These are phyloP conservation scores for Coelopa pilipes DNA, from an alignment of 2,888 invertebrate species.

Conservation along the genomic window DNA sequence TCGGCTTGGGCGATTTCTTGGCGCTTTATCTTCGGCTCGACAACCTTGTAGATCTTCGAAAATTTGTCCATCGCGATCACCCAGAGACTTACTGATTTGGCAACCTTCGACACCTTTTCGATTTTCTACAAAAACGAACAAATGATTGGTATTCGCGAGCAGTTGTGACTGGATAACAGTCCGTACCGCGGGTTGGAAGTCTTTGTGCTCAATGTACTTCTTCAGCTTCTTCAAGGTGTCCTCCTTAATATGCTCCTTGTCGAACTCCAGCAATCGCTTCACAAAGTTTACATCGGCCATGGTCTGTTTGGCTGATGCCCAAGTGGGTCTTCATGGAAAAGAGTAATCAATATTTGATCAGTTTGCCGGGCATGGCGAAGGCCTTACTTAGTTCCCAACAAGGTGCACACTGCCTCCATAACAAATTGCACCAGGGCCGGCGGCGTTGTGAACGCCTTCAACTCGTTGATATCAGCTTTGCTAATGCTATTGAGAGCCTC, in stretches of 20 bases:
- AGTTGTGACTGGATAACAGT: not conserved
- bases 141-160: not conserved
- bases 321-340: slow-evolving; percentile 76
- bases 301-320: slow-evolving; percentile 84
- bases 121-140: slow-evolving; percentile 73
- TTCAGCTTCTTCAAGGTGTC: slow-evolving; percentile 81
- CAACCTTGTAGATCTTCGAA: slow-evolving; percentile 85
- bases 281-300: slow-evolving; percentile 87
- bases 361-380: slow-evolving; percentile 51
- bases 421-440: slow-evolving; percentile 87
- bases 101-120: slow-evolving; percentile 87
- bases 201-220: slow-evolving; percentile 84
- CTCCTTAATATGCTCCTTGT: slow-evolving; percentile 88
- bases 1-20: slow-evolving; percentile 83
- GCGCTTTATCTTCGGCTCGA: slow-evolving; percentile 86
- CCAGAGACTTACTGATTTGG: slow-evolving; percentile 92
- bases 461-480: slow-evolving; percentile 90
- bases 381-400: slow-evolving; percentile 81
- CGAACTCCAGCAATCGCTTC: slow-evolving; percentile 82
- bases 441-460: slow-evolving; percentile 89
- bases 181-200: slow-evolving; percentile 81
- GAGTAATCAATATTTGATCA: not conserved
- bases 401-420: slow-evolving; percentile 91
- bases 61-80: slow-evolving; percentile 91
- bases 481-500: slow-evolving; percentile 86